Conservation (phyloP, 2,113 vertebrate species). For the Amblyopsis rosae region DNA sequence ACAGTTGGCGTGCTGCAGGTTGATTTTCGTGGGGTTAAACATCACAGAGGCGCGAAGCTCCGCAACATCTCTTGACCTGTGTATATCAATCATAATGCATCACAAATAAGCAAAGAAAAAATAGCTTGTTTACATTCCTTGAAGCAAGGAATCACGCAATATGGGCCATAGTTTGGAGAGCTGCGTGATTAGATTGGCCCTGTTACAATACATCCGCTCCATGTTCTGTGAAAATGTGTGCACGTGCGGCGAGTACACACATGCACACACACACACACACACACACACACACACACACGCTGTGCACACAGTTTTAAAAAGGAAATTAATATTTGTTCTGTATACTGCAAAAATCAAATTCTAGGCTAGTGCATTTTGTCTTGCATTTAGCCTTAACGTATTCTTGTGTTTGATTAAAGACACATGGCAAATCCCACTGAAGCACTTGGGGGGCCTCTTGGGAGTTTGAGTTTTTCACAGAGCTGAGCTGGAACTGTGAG, state of each 20-base stretch:
- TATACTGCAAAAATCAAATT: neutral
- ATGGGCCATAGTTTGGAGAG: neutral
- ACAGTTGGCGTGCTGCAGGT: slow-evolving; percentile 89
- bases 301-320: too few relatives aligned
- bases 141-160: neutral
- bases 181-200: too few relatives aligned
- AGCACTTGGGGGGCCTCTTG: slow-evolving; percentile 46
- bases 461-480: slow-evolving; percentile 70
- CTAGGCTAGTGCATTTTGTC: neutral
- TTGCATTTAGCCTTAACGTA: too few relatives aligned
- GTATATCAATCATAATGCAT: neutral
- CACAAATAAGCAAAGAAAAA: neutral
- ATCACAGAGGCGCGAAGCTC: slow-evolving; percentile 85
- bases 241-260: too few relatives aligned
- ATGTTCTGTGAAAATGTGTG: too few relatives aligned
- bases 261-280: too few relatives aligned
- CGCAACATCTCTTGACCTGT: slow-evolving; percentile 94
- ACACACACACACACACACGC: too few relatives aligned
- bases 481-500: slow-evolving; percentile 54
- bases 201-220: too few relatives aligned
- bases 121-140: neutral
- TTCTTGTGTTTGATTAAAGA: too few relatives aligned
- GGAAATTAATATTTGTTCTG: too few relatives aligned
- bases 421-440: slow-evolving; percentile 45
- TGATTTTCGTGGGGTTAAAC: slow-evolving; percentile 87